Evolutionary conservation across 1,140 invertebrate species (phyloP).

Genomic region (Saccostrea glomerata): DNA sequence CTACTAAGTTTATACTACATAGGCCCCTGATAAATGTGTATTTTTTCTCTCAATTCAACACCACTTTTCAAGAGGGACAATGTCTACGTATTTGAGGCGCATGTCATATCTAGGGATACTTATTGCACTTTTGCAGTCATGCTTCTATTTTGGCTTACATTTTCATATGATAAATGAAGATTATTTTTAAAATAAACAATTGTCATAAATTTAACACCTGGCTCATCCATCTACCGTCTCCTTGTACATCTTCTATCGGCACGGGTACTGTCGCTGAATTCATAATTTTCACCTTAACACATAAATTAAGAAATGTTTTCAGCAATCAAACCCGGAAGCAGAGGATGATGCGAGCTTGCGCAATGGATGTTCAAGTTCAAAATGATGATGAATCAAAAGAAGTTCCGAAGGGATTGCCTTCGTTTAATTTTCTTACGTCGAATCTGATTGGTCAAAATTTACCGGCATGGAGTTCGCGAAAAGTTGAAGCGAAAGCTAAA

Average conservation of each 20-base stretch:
- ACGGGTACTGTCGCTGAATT: constrained; percentile 81
- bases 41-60: too few relatives aligned
- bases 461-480: constrained; percentile 43
- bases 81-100: too few relatives aligned
- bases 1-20: too few relatives aligned
- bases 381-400: background rate
- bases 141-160: too few relatives aligned
- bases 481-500: constrained; percentile 40
- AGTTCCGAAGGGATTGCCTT: background rate
- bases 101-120: too few relatives aligned
- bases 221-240: constrained; percentile 85
- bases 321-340: constrained; percentile 28
- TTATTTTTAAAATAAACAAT: background rate
- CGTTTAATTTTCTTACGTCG: constrained; percentile 9
- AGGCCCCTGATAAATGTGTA: too few relatives aligned
- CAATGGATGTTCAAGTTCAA: background rate
- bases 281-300: background rate
- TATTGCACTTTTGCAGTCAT: too few relatives aligned
- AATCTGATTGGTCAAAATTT: constrained; percentile 36
- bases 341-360: background rate
- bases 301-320: constrained; percentile 12
- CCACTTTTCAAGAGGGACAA: too few relatives aligned
- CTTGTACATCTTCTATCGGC: constrained; percentile 83
- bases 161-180: background rate
- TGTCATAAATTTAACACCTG: constrained; percentile 75